Base-by-base conservation (phyloP, 2,888 invertebrate species). In the Ceraclea dissimilis region DNA sequence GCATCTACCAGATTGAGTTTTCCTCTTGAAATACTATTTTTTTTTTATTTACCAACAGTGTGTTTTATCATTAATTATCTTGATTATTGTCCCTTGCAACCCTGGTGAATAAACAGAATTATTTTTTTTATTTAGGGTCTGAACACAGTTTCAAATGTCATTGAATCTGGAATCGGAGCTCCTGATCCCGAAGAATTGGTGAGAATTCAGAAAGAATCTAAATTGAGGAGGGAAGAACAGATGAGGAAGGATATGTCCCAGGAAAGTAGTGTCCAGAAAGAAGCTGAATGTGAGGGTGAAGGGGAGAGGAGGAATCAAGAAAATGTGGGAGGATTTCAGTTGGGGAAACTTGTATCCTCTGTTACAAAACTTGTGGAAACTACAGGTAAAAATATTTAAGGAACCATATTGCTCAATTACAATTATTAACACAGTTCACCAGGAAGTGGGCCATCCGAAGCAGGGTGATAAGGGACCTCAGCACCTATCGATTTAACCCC, bases 171-270 rank as follows among this genome's bases (percentile, higher is more conserved):
- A 13, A 86, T 95, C 33, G 93, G 92, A 2, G 87, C 86, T 0
- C 91, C 93, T 1, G 83, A 89, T 65, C 90, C 93, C 0, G 87
- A 85, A 67, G 87, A 91, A 66, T 66, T 92, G 55, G 90, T 86
- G 0, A 76, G 77, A 60, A 71, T 69, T 70, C 62, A 67, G 59
- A 62, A 59, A 63, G 58, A 66, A 66, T 54, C 67, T 64, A 46
- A 66, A 66, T 26, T 67, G 65, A 33, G 60, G 22, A 26, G 56
- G 49, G 51, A 47, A 49, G 52, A 52, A 17, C 58, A 54, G 22
- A 19, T 49, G 56, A 52, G 49, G 22, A 51, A 48, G 39, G 10
- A 34, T 46, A 20, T 22, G 44, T 43, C 26, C 17, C 54, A 57
- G 46, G 51, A 54, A 13, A 22, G 19, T n/a, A 46, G 31, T 19